Evolutionary conservation across 2,888 invertebrate genomes (phyloP).

Genomic region (Meiosimyza platycephala): DNA sequence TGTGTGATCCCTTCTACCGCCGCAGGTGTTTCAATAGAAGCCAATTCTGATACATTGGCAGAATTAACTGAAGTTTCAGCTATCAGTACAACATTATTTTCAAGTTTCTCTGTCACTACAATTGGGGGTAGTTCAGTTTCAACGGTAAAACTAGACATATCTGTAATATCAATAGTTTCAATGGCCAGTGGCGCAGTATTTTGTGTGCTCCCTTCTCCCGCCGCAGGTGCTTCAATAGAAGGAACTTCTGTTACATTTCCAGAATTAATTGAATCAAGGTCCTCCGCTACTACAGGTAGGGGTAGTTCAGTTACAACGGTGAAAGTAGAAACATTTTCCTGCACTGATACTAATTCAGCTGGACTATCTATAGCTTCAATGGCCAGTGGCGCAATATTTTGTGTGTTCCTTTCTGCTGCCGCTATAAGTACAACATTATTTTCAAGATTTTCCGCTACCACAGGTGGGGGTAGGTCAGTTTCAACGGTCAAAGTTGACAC

Average conservation of each 20-base stretch:
- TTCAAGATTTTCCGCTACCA: too few species aligned
- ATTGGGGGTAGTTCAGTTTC: background rate
- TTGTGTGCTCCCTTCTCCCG: background rate
- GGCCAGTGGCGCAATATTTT: background rate
- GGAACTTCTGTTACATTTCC: background rate
- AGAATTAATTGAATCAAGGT: background rate
- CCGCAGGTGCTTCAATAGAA: too few species aligned
- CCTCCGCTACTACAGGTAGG: background rate
- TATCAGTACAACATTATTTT: too few species aligned
- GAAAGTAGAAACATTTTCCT: background rate
- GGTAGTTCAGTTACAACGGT: background rate
- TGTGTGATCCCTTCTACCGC: background rate
- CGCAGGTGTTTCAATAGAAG: too few species aligned
- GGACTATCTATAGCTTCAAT: too few species aligned
- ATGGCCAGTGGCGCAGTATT: background rate
- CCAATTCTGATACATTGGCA: background rate
- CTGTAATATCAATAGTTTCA: too few species aligned
- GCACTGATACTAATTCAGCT: too few species aligned
- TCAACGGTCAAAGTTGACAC: too few species aligned
- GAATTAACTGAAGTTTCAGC: background rate
- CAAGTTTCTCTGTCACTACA: background rate
- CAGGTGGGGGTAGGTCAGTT: too few species aligned
- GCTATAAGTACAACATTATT: too few species aligned
- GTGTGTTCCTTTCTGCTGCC: background rate
- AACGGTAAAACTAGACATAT: background rate